These are phyloP conservation scores for Borostomias antarcticus DNA, from an alignment of 2,797 vertebrate genomes.

Conservation along the genomic window DNA sequence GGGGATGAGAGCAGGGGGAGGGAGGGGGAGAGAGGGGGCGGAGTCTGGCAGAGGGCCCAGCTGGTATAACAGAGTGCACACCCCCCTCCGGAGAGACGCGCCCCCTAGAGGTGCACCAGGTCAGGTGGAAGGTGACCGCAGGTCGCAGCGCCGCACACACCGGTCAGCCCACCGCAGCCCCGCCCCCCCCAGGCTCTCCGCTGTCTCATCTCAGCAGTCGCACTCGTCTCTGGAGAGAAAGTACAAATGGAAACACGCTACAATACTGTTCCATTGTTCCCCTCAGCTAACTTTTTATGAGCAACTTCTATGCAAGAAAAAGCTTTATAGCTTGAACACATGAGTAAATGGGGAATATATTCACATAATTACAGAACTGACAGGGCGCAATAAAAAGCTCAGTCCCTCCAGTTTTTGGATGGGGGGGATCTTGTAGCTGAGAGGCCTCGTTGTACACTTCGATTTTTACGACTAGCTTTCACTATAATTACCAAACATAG, in stretches of 20 bases:
- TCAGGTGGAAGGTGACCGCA: background rate
- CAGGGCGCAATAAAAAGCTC: conserved; percentile 52
- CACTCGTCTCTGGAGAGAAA: conserved; percentile 23
- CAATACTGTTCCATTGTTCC: conserved; percentile 22
- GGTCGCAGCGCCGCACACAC: conserved; percentile 1
- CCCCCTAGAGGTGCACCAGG: background rate
- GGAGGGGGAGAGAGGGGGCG: too few species aligned
- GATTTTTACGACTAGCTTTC: conserved; percentile 41
- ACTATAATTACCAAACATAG: conserved; percentile 30
- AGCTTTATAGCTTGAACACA: conserved; percentile 37
- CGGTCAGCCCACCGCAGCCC: background rate
- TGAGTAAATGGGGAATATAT: conserved; percentile 48
- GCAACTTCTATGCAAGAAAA: conserved; percentile 24
- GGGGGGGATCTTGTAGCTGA: conserved; percentile 10
- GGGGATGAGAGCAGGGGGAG: background rate
- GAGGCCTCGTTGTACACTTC: conserved; percentile 16
- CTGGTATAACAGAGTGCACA: conserved; percentile 26
- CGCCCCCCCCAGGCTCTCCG: background rate
- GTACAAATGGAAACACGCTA: conserved; percentile 18
- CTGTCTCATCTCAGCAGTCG: background rate
- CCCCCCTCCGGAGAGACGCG: conserved; percentile 21
- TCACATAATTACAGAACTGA: conserved; percentile 51
- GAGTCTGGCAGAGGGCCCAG: conserved; percentile 17
- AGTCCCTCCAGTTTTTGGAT: conserved; percentile 22
- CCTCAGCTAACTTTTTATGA: conserved; percentile 27